These are phyloP conservation scores for Bombus superbus DNA, from an alignment of 1,140 invertebrate species.

Conservation along the genomic window DNA sequence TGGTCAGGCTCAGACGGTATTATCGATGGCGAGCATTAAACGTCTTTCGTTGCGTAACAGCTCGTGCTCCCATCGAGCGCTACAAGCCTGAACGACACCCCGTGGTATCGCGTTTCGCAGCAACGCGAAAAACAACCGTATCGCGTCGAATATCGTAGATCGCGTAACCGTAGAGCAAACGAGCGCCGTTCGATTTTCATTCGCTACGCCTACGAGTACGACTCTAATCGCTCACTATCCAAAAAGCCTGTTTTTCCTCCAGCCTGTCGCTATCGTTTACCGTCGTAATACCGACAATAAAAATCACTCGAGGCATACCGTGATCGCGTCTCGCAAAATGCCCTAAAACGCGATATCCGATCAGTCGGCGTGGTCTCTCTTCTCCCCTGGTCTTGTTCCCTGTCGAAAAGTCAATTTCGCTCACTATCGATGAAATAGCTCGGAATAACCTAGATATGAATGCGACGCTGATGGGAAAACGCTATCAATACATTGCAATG, in stretches of 20 bases:
- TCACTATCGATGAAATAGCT: slow-evolving; percentile 17
- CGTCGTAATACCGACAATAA: not conserved
- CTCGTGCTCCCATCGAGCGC: not conserved
- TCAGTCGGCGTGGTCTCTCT: not conserved
- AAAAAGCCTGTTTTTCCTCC: no score
- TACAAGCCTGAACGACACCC: not conserved
- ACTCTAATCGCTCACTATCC: no score
- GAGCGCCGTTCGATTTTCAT: no score
- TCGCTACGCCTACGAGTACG: no score
- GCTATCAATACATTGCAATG: slow-evolving; percentile 44
- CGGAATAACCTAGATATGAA: slow-evolving; percentile 43
- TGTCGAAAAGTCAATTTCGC: slow-evolving; percentile 35
- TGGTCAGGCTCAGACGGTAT: slow-evolving; percentile 53
- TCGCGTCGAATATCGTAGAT: not conserved
- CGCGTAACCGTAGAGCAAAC: not conserved
- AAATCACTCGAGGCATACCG: not conserved
- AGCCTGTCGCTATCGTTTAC: not conserved
- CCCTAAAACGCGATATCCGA: not conserved
- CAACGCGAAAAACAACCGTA: not conserved
- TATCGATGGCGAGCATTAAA: slow-evolving; percentile 65
- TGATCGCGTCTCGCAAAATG: not conserved
- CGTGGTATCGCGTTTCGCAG: not conserved
- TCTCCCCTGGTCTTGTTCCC: not conserved
- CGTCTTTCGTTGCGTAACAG: slow-evolving; percentile 28
- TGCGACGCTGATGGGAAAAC: slow-evolving; percentile 22